Percentiles rank a stretch among this genome's conserved stretches.
phyloP scores from a whole-genome alignment of 1,140 invertebrate genomes.

The Carcinoscorpius rotundicauda region DNA sequence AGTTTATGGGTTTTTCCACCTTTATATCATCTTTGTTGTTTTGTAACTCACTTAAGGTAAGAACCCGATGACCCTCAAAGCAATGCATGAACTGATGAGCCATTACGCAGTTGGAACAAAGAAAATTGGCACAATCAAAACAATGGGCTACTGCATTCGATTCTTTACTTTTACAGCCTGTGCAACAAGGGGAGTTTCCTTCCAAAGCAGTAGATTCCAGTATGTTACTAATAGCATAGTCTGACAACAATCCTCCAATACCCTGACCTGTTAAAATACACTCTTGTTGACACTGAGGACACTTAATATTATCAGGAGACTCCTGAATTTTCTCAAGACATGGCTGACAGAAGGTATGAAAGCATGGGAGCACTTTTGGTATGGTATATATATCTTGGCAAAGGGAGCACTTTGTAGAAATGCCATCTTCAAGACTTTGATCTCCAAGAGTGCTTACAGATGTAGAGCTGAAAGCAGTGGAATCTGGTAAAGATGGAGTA shows the following conservation, averaged over 20 bases:
- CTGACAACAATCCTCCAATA: conserved; percentile 48
- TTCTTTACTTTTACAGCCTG: conserved; percentile 41
- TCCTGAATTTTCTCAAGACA: conserved; percentile 51
- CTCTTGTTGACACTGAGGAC: conserved; percentile 63
- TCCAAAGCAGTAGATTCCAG: conserved; percentile 30
- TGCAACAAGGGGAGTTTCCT: conserved; percentile 34
- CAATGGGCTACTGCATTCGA: conserved; percentile 48
- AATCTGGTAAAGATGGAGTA: conserved; percentile 59
- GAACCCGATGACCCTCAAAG: conserved; percentile 87
- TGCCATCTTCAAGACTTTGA: conserved; percentile 18
- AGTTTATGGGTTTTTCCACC: conserved; percentile 49
- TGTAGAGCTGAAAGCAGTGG: conserved; percentile 4
- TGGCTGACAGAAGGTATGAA: conserved; percentile 65
- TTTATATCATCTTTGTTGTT: conserved; percentile 34
- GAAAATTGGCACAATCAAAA: conserved; percentile 84
- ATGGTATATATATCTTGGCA: conserved; percentile 61
- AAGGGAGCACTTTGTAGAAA: conserved; percentile 53
- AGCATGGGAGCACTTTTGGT: conserved; percentile 61
- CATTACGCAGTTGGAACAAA: conserved; percentile 93
- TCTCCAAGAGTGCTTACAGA: conserved; percentile 1
- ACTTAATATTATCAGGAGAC: conserved; percentile 56
- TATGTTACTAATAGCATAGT: conserved; percentile 48
- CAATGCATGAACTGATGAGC: conserved; percentile 97
- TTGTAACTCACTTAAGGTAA: conserved; percentile 52
- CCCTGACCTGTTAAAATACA: conserved; percentile 42